Evolutionary conservation across 2,888 invertebrate species (phyloP).

Genomic region (Actias luna): DNA sequence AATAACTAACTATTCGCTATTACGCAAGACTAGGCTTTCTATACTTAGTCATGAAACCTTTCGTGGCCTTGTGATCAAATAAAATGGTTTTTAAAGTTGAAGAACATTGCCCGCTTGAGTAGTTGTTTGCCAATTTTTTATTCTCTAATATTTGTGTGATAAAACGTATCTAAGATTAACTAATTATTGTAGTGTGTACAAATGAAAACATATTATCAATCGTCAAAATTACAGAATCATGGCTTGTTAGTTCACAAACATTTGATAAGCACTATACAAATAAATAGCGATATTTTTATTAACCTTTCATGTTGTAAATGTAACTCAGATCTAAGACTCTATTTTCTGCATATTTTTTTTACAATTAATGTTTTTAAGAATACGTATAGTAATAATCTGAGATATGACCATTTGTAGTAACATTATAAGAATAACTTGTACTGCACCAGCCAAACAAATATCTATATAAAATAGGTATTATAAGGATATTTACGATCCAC

Average conservation of each 20-base stretch:
- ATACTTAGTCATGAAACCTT: conserved; percentile 52
- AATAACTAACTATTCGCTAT: conserved; percentile 26
- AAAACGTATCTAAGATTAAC: too few species aligned
- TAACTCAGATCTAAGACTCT: too few species aligned
- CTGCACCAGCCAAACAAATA: too few species aligned
- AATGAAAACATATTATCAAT: too few species aligned
- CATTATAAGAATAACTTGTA: too few species aligned
- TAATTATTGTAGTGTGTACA: too few species aligned
- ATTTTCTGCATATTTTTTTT: too few species aligned
- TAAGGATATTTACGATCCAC: too few species aligned
- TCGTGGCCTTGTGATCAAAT: conserved; percentile 45
- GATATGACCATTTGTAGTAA: background rate
- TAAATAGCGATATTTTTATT: background rate
- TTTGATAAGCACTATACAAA: background rate
- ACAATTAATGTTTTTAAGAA: background rate
- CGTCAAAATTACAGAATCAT: background rate
- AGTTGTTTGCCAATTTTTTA: background rate
- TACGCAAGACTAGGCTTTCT: conserved; percentile 55
- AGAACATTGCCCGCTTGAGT: conserved; percentile 21
- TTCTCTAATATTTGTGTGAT: too few species aligned
- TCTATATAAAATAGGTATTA: too few species aligned
- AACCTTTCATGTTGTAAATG: too few species aligned
- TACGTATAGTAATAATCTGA: background rate
- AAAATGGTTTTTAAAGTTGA: conserved; percentile 36
- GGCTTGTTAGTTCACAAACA: background rate